phyloP scores from a whole-genome alignment of 2,113 vertebrate species.

The Chaetorhynchus papuensis region DNA sequence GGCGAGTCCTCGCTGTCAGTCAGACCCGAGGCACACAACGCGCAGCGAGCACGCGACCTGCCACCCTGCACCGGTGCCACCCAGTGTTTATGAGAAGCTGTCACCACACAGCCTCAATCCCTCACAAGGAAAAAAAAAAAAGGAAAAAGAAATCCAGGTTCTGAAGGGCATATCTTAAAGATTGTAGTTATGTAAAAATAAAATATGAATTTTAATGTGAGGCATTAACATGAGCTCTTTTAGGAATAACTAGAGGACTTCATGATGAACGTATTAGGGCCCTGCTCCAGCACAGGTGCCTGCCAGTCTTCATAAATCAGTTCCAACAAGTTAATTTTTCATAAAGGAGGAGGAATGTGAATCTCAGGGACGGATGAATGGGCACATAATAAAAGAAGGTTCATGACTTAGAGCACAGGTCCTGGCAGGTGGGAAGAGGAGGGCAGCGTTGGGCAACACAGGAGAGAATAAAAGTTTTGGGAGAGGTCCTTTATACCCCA shows the following conservation, averaged over 20 bases:
- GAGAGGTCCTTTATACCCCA: no score
- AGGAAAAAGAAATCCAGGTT: neutral
- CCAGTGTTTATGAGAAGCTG: constrained; percentile 1
- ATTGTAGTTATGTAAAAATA: constrained; percentile 43
- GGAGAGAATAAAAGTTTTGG: neutral
- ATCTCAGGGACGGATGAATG: neutral
- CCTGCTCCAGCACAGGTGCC: constrained; percentile 24
- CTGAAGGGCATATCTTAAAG: constrained; percentile 62
- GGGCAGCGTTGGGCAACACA: accelerated
- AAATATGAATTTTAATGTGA: constrained; percentile 63
- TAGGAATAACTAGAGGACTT: constrained; percentile 66
- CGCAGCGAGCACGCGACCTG: neutral
- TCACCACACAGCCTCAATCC: neutral
- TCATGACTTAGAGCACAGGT: neutral
- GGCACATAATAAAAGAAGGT: neutral
- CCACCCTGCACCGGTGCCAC: neutral
- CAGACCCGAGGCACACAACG: neutral
- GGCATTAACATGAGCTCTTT: constrained; percentile 64
- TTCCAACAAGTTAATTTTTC: constrained; percentile 66
- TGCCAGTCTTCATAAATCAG: constrained; percentile 68
- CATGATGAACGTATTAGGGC: constrained; percentile 39
- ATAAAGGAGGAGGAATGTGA: constrained; percentile 44
- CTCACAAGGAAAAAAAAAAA: neutral
- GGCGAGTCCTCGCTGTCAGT: constrained; percentile 60
- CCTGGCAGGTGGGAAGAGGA: neutral